Conservation (phyloP, 2,888 invertebrate species). For the Parnassius glacialis region DNA sequence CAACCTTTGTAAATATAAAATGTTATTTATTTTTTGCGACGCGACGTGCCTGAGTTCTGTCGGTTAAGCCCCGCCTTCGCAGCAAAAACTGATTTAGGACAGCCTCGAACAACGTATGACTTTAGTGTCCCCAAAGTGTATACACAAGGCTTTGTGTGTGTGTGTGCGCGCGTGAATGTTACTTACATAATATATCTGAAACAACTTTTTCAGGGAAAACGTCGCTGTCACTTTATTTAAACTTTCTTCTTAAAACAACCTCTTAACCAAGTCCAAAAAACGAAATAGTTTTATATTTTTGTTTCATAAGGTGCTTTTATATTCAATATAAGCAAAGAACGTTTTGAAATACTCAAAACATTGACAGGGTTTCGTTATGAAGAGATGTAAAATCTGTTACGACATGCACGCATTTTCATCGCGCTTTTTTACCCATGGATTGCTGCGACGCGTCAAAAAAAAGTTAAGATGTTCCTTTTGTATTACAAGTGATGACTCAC, state of each 20-base stretch:
- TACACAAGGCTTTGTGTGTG: neutral
- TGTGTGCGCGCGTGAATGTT: neutral
- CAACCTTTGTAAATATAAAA: conserved; percentile 23
- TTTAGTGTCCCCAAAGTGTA: conserved; percentile 3
- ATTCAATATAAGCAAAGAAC: conserved; percentile 4
- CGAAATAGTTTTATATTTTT: no score
- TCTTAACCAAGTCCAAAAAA: no score
- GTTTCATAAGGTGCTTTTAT: neutral
- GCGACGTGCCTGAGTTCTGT: conserved; percentile 16
- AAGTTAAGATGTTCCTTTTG: neutral
- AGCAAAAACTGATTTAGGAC: conserved; percentile 16
- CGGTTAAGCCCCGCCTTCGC: conserved; percentile 3
- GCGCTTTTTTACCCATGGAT: conserved; percentile 9
- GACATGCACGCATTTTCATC: conserved; percentile 12
- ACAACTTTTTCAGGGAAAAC: neutral
- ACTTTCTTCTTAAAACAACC: conserved; percentile 9
- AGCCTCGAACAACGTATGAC: conserved; percentile 4
- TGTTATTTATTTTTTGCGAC: conserved; percentile 28
- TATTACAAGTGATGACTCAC: conserved; percentile 20
- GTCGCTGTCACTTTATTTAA: neutral
- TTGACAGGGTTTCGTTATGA: neutral
- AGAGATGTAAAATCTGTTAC: conserved; percentile 11
- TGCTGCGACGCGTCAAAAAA: conserved; percentile 1
- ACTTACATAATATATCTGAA: neutral
- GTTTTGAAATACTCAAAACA: conserved; percentile 3